Conservation (phyloP, 2,113 vertebrate species). For the Fulmarus glacialis region DNA sequence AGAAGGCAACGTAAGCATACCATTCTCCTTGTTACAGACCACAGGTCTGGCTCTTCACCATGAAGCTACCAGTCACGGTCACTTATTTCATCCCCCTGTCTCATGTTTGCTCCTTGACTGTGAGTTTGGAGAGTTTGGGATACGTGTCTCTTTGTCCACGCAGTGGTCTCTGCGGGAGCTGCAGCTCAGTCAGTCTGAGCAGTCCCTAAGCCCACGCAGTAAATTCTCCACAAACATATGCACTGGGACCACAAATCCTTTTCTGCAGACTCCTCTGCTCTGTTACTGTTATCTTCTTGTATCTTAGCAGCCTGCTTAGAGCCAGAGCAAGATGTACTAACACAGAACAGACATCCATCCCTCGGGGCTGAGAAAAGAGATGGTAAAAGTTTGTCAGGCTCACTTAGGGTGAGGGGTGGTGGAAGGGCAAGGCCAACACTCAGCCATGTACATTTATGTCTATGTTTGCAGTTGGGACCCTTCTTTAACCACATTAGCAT, state of each 20-base stretch:
- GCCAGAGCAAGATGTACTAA: background rate
- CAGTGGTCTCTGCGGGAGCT: background rate
- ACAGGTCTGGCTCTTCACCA: background rate
- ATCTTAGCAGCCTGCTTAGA: background rate
- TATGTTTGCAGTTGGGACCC: rapidly evolving
- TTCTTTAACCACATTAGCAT: background rate
- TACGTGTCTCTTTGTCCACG: rapidly evolving
- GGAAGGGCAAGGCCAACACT: background rate
- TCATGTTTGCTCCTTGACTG: background rate
- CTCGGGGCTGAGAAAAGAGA: background rate
- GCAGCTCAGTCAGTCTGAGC: constrained; percentile 30
- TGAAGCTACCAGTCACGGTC: background rate
- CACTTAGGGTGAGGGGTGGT: background rate
- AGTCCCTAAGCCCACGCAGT: background rate
- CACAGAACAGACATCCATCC: background rate
- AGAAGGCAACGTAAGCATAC: background rate
- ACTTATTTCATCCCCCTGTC: background rate
- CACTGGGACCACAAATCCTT: background rate
- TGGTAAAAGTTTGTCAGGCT: background rate
- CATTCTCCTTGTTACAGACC: background rate
- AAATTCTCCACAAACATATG: background rate
- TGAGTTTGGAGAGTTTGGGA: background rate
- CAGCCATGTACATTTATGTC: background rate
- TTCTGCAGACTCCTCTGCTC: background rate
- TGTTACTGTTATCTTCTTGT: background rate